These are phyloP conservation scores for Chauna torquata DNA, from an alignment of 2,113 vertebrate genomes.

Conservation along the genomic window DNA sequence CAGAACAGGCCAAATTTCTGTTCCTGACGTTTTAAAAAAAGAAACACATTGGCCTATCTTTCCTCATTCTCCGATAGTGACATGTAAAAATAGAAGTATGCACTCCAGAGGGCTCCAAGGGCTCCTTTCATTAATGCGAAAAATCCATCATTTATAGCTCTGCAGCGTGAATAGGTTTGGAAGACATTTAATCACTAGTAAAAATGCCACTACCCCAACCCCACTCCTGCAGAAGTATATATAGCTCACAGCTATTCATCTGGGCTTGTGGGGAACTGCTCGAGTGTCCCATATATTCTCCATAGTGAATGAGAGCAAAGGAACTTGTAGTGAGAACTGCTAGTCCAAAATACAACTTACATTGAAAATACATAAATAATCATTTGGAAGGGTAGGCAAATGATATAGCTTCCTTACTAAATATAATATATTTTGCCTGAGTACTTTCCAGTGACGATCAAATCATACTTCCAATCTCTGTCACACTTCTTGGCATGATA, in stretches of 20 bases:
- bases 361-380: neutral
- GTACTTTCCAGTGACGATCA: neutral
- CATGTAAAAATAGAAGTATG: conserved; percentile 69
- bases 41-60: conserved; percentile 47
- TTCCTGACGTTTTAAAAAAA: conserved; percentile 57
- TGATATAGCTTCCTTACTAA: neutral
- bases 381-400: neutral
- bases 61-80: conserved; percentile 45
- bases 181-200: conserved; percentile 59
- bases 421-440: neutral
- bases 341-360: neutral
- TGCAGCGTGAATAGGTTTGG: conserved; percentile 61
- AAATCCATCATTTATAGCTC: conserved; percentile 67
- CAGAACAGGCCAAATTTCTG: conserved; percentile 8
- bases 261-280: neutral
- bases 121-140: conserved; percentile 61
- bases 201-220: conserved; percentile 52
- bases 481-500: neutral
- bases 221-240: neutral
- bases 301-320: neutral
- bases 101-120: conserved; percentile 54
- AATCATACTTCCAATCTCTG: neutral
- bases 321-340: neutral
- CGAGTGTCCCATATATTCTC: neutral
- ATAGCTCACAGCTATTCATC: conserved; percentile 24